Evolutionary conservation across 1,140 invertebrate species (phyloP).

Genomic region (Lucilia cuprina): DNA sequence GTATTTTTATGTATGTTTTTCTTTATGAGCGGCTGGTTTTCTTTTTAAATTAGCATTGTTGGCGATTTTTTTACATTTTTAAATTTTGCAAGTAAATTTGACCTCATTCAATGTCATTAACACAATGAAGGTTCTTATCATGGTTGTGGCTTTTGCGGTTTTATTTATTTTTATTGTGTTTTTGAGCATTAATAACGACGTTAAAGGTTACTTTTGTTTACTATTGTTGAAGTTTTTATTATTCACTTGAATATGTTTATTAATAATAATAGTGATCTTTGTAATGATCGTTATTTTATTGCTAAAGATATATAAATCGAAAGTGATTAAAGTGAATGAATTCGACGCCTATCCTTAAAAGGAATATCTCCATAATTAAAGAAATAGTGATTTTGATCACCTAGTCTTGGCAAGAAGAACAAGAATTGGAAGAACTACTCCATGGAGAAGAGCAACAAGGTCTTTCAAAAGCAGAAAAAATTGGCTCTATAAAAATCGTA

Average conservation of each 20-base stretch:
- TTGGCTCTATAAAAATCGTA: too few species aligned
- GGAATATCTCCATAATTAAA: too few species aligned
- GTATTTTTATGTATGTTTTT: background rate
- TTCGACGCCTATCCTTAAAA: too few species aligned
- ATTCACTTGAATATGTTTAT: background rate
- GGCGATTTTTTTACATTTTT: background rate
- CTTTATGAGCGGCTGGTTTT: background rate
- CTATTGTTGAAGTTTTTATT: background rate
- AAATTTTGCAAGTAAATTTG: background rate
- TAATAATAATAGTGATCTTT: background rate
- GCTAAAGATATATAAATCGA: background rate
- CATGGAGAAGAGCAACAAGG: too few species aligned
- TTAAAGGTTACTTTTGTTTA: background rate
- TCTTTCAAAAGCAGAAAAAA: too few species aligned
- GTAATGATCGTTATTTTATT: background rate
- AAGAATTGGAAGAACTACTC: too few species aligned
- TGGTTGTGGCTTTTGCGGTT: background rate
- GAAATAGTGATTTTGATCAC: too few species aligned
- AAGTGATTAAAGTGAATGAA: background rate
- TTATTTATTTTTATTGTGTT: background rate
- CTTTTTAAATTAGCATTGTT: background rate
- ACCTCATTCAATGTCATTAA: slow-evolving; percentile 11
- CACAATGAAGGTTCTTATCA: background rate
- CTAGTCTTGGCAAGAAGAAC: too few species aligned
- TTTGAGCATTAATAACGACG: background rate